Evolutionary conservation across 2,113 vertebrate species (phyloP).

Genomic region (Rhinolophus ferrumequinum): DNA sequence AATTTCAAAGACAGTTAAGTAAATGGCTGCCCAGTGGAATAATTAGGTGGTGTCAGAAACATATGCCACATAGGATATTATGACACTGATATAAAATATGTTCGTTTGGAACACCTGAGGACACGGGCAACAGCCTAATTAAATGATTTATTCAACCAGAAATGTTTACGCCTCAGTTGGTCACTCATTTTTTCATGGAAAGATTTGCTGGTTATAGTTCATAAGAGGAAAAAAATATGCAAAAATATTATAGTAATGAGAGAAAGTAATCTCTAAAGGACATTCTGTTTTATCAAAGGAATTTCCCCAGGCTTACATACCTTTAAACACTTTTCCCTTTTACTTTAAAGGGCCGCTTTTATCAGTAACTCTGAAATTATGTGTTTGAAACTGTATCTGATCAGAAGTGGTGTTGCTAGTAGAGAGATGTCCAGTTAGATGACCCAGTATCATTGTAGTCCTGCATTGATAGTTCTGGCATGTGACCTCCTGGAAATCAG

Average conservation of each 20-base stretch:
- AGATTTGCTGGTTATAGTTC: background rate
- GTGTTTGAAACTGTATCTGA: background rate
- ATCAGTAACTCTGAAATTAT: constrained; percentile 40
- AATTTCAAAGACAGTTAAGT: constrained; percentile 19
- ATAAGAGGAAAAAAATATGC: background rate
- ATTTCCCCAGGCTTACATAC: background rate
- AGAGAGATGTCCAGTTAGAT: background rate
- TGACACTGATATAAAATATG: background rate
- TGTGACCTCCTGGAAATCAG: constrained; percentile 26
- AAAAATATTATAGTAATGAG: background rate
- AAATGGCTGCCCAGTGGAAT: background rate
- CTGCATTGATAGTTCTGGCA: background rate
- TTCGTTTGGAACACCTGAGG: background rate
- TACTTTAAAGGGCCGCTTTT: background rate
- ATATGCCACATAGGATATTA: background rate
- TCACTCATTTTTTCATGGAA: background rate
- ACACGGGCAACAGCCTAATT: background rate
- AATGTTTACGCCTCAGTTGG: background rate
- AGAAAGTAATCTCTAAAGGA: background rate
- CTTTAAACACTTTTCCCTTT: background rate
- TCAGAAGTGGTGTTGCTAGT: background rate
- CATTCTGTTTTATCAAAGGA: background rate
- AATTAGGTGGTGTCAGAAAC: background rate
- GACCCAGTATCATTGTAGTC: background rate
- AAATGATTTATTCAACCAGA: background rate